These are phyloP conservation scores for Caradrina clavipalpis DNA, from an alignment of 2,888 invertebrate genomes.

Conservation along the genomic window DNA sequence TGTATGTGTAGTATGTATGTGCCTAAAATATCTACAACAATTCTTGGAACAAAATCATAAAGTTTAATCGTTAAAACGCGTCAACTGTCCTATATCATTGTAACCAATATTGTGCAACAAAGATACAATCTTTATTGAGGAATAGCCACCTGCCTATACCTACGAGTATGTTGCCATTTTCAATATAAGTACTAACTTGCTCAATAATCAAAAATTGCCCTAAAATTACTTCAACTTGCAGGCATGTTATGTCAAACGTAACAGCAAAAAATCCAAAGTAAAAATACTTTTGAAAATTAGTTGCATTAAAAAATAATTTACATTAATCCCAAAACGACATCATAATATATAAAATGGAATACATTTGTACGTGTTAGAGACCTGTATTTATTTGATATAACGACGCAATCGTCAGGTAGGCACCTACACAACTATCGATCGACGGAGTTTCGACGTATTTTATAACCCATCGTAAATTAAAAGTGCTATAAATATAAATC, in stretches of 20 bases:
- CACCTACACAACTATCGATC: constrained; percentile 72
- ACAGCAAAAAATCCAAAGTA: not conserved
- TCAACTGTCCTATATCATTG: constrained; percentile 29
- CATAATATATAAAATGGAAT: constrained; percentile 28
- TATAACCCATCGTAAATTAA: constrained; percentile 86
- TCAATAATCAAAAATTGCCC: not conserved
- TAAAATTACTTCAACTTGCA: not conserved
- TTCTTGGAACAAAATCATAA: constrained; percentile 41
- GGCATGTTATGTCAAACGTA: not conserved
- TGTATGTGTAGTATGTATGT: constrained; percentile 10
- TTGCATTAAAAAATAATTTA: constrained; percentile 30
- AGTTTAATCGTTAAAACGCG: constrained; percentile 29
- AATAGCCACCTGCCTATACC: too few species aligned
- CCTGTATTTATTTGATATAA: constrained; percentile 52
- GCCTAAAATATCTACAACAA: constrained; percentile 24
- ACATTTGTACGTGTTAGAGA: constrained; percentile 39
- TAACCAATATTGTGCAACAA: constrained; percentile 22
- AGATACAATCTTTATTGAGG: not conserved
- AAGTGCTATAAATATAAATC: constrained; percentile 88
- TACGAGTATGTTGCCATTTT: not conserved
- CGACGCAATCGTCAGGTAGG: constrained; percentile 69
- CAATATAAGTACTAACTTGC: not conserved
- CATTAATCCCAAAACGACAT: constrained; percentile 29
- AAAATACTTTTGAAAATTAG: constrained; percentile 12
- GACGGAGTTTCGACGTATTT: constrained; percentile 83